These are phyloP conservation scores for Chalcosyrphus nemorum DNA, from an alignment of 2,888 invertebrate species.

Conservation along the genomic window DNA sequence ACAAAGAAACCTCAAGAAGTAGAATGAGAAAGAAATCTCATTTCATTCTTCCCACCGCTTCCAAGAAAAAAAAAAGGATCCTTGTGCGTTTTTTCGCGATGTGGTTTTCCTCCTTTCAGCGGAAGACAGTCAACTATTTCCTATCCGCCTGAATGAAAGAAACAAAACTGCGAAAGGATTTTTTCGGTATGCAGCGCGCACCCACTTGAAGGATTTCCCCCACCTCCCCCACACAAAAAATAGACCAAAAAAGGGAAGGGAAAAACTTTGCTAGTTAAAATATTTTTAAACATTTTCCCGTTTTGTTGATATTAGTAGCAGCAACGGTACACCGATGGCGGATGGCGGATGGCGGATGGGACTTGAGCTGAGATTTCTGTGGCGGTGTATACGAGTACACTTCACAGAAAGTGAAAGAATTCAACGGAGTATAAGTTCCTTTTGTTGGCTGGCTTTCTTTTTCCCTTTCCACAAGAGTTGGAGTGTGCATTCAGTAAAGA, in stretches of 20 bases:
- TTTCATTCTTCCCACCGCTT: not conserved
- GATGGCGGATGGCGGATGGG: not conserved
- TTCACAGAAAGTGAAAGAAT: conserved; percentile 49
- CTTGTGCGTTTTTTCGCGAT: conserved; percentile 48
- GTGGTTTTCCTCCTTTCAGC: conserved; percentile 17
- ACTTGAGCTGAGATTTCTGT: conserved; percentile 36
- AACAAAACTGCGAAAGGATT: conserved; percentile 40
- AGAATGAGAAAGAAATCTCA: conserved; percentile 27
- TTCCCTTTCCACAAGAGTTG: not conserved
- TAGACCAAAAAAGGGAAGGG: conserved; percentile 17
- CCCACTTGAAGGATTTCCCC: not conserved
- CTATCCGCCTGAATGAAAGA: not conserved
- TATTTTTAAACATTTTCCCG: conserved; percentile 68
- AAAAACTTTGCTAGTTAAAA: conserved; percentile 71
- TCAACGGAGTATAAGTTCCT: conserved; percentile 35
- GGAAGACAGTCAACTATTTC: conserved; percentile 45
- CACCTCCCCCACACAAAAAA: no score
- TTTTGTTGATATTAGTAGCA: conserved; percentile 62
- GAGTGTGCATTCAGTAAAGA: conserved; percentile 27
- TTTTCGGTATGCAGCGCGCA: conserved; percentile 48
- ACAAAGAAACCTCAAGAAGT: not conserved
- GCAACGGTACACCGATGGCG: not conserved
- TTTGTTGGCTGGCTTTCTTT: not conserved
- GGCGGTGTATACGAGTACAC: conserved; percentile 4
- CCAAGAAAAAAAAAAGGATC: conserved; percentile 28